A percentile compares a stretch with the other conserved stretches of the same genome.
Conservation (phyloP, 1,140 invertebrate genomes). For the Platorchestia sp. region DNA sequence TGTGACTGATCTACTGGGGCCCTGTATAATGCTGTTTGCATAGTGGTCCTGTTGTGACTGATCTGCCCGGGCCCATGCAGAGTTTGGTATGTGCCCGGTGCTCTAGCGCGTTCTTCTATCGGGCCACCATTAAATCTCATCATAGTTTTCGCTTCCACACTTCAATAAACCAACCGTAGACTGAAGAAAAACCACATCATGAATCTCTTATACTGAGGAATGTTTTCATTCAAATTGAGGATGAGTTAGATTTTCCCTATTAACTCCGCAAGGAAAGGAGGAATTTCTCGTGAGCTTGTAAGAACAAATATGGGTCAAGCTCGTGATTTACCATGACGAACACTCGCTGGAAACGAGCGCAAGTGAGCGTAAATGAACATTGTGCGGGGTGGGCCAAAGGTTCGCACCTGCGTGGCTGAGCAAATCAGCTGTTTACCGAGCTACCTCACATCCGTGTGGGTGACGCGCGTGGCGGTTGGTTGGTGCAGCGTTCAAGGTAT, state of each 20-base stretch:
- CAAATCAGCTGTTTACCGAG: background rate
- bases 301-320: background rate
- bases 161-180: no score
- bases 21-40: no score
- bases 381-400: background rate
- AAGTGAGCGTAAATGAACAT: background rate
- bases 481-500: background rate
- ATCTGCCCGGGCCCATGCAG: background rate
- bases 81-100: background rate
- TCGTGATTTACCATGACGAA: no score
- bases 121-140: no score
- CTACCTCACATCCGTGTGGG: constrained; percentile 4
- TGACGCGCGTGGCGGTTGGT: background rate
- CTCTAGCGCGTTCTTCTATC: background rate
- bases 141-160: no score
- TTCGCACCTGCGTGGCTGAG: background rate
- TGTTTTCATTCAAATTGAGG: no score
- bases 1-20: no score
- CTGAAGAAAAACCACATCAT: no score
- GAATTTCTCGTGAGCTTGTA: background rate
- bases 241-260: background rate
- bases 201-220: no score
- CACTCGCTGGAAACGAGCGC: background rate
- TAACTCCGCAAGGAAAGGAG: background rate
- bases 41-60: no score